Base-by-base conservation (phyloP, 37 sponge, comb jelly and placozoan genomes). In the Dysidea cf. avara region DNA sequence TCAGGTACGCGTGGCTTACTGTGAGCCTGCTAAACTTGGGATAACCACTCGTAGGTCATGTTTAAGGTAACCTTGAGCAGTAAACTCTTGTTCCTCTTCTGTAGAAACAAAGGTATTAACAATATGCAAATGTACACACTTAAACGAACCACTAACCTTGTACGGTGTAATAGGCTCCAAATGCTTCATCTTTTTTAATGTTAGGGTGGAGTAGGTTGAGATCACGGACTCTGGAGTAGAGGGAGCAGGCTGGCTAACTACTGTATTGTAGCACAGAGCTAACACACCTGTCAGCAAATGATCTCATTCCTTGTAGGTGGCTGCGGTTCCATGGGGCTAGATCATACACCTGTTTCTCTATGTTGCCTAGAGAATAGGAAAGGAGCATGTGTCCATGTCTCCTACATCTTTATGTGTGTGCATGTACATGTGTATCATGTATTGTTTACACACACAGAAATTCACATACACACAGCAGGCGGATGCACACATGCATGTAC, bases 281-380 rank as follows among this genome's bases (percentile, higher is more conserved):
- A 47, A 51, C 64, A 17, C 54, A 94, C 91, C 88, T 80, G 74
- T 94, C 90, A 28, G 95, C 87, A 50, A 94, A 81, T 6, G 85
- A 29, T 4, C 90, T 68, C 17, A 94, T 83, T 35, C 66, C 40
- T 14, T 79, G 77, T 38, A 85, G 74, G 51, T 87, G 88, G 12
- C 80, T 94, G 54, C 50, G 62, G 14, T 77, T 75, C 91, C 95
- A 94, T 2, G 95, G 95, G 17, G 83, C 81, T 46, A 94, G 71
- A 55, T 71, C 75, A 67, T 77, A 74, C 62, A 90, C 82, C 31
- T 83, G 71, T 52, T 53, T 62, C 18, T 88, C 88, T 40, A 22
- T 22, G 26, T 16, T 46, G 29, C 7, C 29, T 46, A 50, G 50
- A 30, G 25, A n/a, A 5, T 30, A 7, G 40, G 21, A 34, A 39